Conservation (phyloP, 23 tunicate species). For the Aplidium turbinatum region DNA sequence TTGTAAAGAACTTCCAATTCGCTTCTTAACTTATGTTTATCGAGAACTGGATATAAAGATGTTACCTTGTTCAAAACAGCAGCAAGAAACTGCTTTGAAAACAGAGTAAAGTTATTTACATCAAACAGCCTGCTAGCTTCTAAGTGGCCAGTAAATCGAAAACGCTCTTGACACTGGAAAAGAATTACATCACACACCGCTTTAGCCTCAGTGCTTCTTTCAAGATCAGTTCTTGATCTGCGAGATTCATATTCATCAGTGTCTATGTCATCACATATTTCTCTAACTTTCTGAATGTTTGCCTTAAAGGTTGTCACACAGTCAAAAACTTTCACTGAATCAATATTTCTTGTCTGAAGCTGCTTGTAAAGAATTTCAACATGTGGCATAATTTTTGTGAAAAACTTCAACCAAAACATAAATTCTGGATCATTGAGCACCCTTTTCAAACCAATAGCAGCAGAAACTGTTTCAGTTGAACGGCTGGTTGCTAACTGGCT, state of each 20-base stretch:
- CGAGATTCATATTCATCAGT: not conserved
- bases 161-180: conserved; percentile 21
- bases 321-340: not conserved
- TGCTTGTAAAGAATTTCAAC: conserved; percentile 30
- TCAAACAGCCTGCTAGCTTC: conserved; percentile 11
- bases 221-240: not conserved
- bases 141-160: conserved; percentile 13
- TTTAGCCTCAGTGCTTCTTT: conserved; percentile 14
- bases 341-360: conserved; percentile 16
- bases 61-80: not conserved
- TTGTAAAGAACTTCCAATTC: conserved; percentile 18
- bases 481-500: not conserved
- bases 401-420: conserved; percentile 23
- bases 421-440: conserved; percentile 12
- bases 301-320: not conserved
- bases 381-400: conserved; percentile 27
- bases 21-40: conserved; percentile 15
- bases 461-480: conserved; percentile 14
- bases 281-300: not conserved
- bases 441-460: conserved; percentile 6
- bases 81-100: not conserved
- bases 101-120: not conserved
- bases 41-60: conserved; percentile 2
- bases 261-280: not conserved
- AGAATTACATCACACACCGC: conserved; percentile 2